Evolutionary conservation across 2,888 invertebrate species (phyloP).

Genomic region (Tachina fera): DNA sequence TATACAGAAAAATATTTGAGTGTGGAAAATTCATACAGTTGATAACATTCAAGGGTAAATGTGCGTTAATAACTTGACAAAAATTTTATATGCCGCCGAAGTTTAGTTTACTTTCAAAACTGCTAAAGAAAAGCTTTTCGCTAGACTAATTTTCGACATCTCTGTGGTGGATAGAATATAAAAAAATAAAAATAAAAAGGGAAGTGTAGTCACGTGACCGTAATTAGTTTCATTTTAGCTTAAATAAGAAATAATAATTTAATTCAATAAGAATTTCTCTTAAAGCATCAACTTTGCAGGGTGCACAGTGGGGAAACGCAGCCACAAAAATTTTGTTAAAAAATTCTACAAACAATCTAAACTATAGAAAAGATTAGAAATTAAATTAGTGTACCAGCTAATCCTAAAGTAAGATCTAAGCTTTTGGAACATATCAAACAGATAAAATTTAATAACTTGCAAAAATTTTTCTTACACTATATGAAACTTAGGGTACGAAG

Average conservation of each 20-base stretch:
- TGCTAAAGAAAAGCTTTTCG: constrained; percentile 7
- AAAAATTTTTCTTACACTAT: no score
- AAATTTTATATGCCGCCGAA: constrained; percentile 40
- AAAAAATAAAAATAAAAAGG: constrained; percentile 20
- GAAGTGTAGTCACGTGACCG: constrained; percentile 68
- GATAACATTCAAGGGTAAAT: constrained; percentile 55
- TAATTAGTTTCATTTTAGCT: constrained; percentile 65
- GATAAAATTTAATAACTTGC: no score
- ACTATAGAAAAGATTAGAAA: no score
- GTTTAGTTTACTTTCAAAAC: constrained; percentile 36
- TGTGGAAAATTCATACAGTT: constrained; percentile 40
- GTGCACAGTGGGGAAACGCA: no score
- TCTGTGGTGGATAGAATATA: constrained; percentile 35
- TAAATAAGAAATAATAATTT: not conserved
- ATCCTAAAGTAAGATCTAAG: no score
- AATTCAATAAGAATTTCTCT: no score
- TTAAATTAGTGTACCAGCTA: no score
- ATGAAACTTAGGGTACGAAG: no score
- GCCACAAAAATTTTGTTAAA: no score
- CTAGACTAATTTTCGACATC: constrained; percentile 52
- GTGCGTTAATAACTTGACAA: constrained; percentile 65
- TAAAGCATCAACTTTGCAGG: no score
- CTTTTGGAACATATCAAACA: no score
- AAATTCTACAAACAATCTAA: no score
- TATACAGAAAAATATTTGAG: constrained; percentile 30